phyloP scores from a whole-genome alignment of 1,140 invertebrate species.

The Reticulitermes speratus region DNA sequence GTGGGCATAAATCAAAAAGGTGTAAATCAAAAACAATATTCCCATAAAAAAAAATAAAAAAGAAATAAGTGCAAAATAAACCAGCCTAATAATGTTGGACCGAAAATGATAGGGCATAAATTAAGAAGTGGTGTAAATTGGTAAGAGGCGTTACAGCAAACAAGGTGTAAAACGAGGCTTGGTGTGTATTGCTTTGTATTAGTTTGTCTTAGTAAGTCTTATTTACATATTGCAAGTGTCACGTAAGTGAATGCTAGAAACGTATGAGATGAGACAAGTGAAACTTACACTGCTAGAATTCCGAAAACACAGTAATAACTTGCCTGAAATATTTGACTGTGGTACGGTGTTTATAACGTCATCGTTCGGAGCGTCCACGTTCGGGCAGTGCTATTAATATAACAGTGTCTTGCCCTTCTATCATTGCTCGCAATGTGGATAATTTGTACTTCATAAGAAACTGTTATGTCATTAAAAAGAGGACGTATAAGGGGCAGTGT shows the following conservation, averaged over 20 bases:
- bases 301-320: neutral
- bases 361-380: neutral
- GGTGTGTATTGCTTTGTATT: neutral
- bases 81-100: no score
- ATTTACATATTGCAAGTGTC: neutral
- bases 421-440: neutral
- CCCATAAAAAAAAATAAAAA: no score
- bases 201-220: neutral
- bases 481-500: no score
- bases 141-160: no score
- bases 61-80: no score
- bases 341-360: neutral
- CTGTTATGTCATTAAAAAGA: no score
- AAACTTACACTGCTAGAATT: conserved; percentile 3
- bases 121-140: no score
- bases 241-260: neutral
- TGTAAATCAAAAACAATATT: no score
- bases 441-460: neutral
- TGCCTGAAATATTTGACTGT: neutral
- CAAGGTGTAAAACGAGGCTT: no score
- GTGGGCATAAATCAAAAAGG: no score
- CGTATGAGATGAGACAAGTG: neutral
- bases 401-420: neutral
- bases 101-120: no score
- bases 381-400: neutral